These are phyloP conservation scores for Tachypleus tridentatus DNA, from an alignment of 1,140 invertebrate species.

Conservation along the genomic window DNA sequence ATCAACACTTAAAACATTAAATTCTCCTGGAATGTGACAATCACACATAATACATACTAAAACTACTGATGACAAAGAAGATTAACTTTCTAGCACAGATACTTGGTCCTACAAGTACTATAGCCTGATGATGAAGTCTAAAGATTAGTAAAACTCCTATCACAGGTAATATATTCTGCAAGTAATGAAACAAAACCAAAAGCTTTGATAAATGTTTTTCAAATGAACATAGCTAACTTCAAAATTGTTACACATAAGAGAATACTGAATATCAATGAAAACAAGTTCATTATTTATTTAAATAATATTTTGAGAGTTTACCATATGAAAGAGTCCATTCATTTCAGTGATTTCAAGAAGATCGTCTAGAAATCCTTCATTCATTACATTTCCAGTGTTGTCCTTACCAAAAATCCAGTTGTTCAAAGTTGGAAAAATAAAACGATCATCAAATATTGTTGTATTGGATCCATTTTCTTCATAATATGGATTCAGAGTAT, in stretches of 20 bases:
- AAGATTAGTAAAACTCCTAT: not conserved
- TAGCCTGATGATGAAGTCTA: no score
- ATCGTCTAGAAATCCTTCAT: slow-evolving; percentile 47
- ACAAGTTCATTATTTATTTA: not conserved
- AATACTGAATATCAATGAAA: not conserved
- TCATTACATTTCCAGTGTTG: slow-evolving; percentile 67
- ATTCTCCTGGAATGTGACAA: no score
- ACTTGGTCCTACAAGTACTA: no score
- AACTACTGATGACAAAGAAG: no score
- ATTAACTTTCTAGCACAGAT: no score
- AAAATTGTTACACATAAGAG: not conserved
- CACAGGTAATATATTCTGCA: not conserved
- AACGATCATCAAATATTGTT: slow-evolving; percentile 74
- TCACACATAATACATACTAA: no score
- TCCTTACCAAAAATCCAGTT: slow-evolving; percentile 79
- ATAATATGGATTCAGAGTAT: slow-evolving; percentile 80
- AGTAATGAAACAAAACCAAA: no score
- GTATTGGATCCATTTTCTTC: slow-evolving; percentile 59
- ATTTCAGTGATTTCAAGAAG: slow-evolving; percentile 38
- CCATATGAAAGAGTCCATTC: slow-evolving; percentile 28
- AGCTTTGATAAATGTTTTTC: not conserved
- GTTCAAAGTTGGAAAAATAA: slow-evolving; percentile 59
- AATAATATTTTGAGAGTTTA: slow-evolving; percentile 17
- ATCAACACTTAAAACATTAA: no score
- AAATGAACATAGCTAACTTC: slow-evolving; percentile 1